These are phyloP conservation scores for Plebejus argus DNA, from an alignment of 2,888 invertebrate genomes.

Conservation along the genomic window DNA sequence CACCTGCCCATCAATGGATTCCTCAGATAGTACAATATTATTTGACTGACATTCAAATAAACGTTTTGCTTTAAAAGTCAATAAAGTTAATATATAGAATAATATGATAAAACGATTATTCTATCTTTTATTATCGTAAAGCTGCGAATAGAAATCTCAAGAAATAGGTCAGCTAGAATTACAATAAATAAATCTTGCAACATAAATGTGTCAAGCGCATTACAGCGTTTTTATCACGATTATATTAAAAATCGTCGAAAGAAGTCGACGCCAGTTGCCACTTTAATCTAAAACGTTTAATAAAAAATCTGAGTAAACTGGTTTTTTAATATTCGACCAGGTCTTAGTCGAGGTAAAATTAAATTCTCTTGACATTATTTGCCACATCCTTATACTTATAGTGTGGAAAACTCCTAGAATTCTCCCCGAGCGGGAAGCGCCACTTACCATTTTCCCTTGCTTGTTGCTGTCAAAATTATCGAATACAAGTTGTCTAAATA, in stretches of 20 bases:
- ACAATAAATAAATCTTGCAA: slow-evolving; percentile 19
- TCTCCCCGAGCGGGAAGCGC: slow-evolving; percentile 67
- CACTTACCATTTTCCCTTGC: slow-evolving; percentile 69
- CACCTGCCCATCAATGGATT: too few relatives aligned
- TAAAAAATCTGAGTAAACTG: slow-evolving; percentile 30
- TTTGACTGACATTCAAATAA: too few relatives aligned
- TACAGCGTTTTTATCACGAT: slow-evolving; percentile 10
- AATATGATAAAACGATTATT: neutral
- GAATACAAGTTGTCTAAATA: too few relatives aligned
- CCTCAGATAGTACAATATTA: too few relatives aligned
- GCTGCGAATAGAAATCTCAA: slow-evolving; percentile 15
- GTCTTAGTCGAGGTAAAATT: slow-evolving; percentile 24
- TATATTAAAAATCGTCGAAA: slow-evolving; percentile 22
- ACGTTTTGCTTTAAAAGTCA: too few relatives aligned
- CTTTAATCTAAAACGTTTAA: slow-evolving; percentile 31
- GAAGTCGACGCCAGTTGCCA: slow-evolving; percentile 14
- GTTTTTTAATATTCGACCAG: slow-evolving; percentile 31
- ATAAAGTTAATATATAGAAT: too few relatives aligned
- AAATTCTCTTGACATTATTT: slow-evolving; percentile 31
- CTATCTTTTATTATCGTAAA: neutral
- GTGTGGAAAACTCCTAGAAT: slow-evolving; percentile 31
- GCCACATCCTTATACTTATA: slow-evolving; percentile 27
- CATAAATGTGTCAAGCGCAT: slow-evolving; percentile 11
- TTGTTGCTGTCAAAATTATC: too few relatives aligned
- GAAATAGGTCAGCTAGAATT: slow-evolving; percentile 21